Percentiles rank a stretch among this genome's conserved stretches.
phyloP scores from a whole-genome alignment of 2,797 vertebrate species.

The Acestrorhynchus altus region DNA sequence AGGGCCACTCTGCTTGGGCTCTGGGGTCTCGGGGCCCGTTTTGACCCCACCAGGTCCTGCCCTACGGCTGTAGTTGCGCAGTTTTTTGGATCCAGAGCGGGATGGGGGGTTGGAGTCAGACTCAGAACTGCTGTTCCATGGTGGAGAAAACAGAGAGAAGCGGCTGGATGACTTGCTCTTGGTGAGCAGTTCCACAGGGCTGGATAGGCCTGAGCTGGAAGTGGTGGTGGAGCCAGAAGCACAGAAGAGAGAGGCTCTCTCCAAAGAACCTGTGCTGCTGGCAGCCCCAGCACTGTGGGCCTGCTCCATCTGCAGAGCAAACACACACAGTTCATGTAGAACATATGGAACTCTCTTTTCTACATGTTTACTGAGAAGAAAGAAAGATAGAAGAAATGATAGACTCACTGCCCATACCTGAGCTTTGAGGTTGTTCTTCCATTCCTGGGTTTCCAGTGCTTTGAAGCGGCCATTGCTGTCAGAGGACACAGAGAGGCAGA shows the following conservation, averaged over 20 bases:
- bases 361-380: neutral
- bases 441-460: constrained; percentile 75
- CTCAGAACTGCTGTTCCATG: constrained; percentile 78
- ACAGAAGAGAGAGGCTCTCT: constrained; percentile 78
- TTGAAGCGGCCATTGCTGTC: constrained; percentile 77
- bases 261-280: constrained; percentile 77
- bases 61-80: constrained; percentile 72
- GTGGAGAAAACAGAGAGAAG: constrained; percentile 78
- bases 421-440: constrained; percentile 81
- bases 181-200: constrained; percentile 70
- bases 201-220: constrained; percentile 70
- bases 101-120: constrained; percentile 78
- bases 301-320: constrained; percentile 80
- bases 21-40: constrained; percentile 59
- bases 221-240: constrained; percentile 68
- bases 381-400: neutral
- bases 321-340: neutral
- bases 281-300: constrained; percentile 77
- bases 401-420: constrained; percentile 67
- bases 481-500: constrained; percentile 76
- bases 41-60: constrained; percentile 45
- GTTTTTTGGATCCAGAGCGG: constrained; percentile 77
- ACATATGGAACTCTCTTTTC: neutral
- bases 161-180: constrained; percentile 78
- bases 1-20: constrained; percentile 53